Evolutionary conservation across 2,113 vertebrate genomes (phyloP).

Genomic region (Pao palembangensis): DNA sequence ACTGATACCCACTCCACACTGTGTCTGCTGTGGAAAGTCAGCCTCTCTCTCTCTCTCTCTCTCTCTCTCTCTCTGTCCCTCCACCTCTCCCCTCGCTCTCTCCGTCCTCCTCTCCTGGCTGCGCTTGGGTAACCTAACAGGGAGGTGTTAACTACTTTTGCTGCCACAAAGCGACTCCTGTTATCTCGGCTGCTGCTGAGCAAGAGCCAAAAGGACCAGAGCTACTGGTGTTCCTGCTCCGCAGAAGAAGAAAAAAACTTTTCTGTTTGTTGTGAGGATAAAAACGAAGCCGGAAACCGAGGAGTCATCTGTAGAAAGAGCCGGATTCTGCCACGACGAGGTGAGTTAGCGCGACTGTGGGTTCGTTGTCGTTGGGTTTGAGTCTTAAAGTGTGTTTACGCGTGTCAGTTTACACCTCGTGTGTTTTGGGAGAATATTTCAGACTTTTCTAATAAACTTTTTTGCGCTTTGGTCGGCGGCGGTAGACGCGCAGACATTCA

Average conservation of each 20-base stretch:
- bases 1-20: constrained; percentile 80
- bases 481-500: constrained; percentile 17
- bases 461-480: constrained; percentile 15
- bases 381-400: constrained; percentile 30
- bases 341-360: constrained; percentile 73
- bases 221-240: constrained; percentile 39
- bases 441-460: constrained; percentile 46
- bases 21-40: constrained; percentile 76
- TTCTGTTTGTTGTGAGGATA: constrained; percentile 74
- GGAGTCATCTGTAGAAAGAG: constrained; percentile 43
- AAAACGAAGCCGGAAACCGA: constrained; percentile 59
- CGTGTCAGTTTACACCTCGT: constrained; percentile 12
- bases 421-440: constrained; percentile 12
- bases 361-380: constrained; percentile 45
- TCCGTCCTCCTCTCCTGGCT: constrained; percentile 47
- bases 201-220: constrained; percentile 42
- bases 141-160: constrained; percentile 79
- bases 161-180: constrained; percentile 71
- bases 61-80: constrained; percentile 43
- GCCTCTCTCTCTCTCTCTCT: constrained; percentile 37
- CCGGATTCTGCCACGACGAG: constrained; percentile 73
- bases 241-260: constrained; percentile 52
- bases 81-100: constrained; percentile 25
- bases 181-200: constrained; percentile 64
- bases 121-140: constrained; percentile 72